Base-by-base conservation (phyloP, 2,113 vertebrate genomes). In the Eulacestoma nigropectus region DNA sequence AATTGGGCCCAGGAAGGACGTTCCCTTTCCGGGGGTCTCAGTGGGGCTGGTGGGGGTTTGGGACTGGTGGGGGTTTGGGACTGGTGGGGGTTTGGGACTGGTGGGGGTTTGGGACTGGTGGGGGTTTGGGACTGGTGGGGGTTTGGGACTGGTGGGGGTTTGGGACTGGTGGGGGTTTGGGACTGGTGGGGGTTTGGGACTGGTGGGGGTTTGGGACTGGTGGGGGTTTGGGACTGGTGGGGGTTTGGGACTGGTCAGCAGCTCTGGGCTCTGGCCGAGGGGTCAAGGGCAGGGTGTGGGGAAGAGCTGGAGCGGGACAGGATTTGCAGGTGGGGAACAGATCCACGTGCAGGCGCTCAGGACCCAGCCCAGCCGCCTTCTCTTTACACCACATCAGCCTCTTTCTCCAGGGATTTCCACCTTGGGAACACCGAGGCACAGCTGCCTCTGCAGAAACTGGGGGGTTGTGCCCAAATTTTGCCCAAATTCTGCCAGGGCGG, bases 351-450 rank as follows among this genome's bases (percentile, higher is more conserved):
- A 33, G 75, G 4, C 6, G 2, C 29, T 19, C n/a, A 16, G n/a
- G 47, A 39, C 17, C 29, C 55, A 39, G 59, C 49, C 55, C 4
- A 7, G 37, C 22, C 33, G 25, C 42, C 35, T 53, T 5, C 4
- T 2, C 14, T 25, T 23, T 4, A 13, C 35, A 8, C 26, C 19
- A 1, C 35, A 6, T 6, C 4, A 4, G 46, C 27, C 49, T 16
- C 53, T 25, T 35, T 5, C 57, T 29, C 26, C 23, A 1, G 35
- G 5, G 39, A 23, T 17, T 49, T 49, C 55, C 55, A 10, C 7
- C 49, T n/a, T 6, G 10, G 12, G 22, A 59, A 29, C 13, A 3
- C 1, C 22, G 8, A 60, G 47, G 35, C 42, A 25, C 27, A 9
- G 57, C 3, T 30, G 16, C 16, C 22, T 37, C n/a, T 47, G 17